Percentiles rank a stretch among this genome's conserved stretches.
phyloP scores from a whole-genome alignment of 2,888 invertebrate genomes.

The Cephus rjabovi region DNA sequence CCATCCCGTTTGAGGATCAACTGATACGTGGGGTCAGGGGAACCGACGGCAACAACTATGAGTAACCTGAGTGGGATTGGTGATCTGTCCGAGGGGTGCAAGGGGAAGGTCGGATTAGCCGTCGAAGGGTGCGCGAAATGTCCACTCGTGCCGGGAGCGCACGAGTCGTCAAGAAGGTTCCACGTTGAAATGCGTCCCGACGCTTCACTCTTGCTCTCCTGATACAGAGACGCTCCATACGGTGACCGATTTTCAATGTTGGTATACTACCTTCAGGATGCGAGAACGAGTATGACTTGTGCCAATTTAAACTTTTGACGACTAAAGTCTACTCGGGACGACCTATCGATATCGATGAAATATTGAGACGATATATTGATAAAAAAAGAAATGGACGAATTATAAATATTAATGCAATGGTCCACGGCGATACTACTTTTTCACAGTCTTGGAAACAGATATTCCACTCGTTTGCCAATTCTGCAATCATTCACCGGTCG shows the following conservation, averaged over 20 bases:
- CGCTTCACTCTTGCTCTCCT: conserved; percentile 43
- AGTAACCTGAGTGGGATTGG: neutral
- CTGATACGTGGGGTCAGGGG: neutral
- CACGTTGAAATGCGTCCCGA: conserved; percentile 23
- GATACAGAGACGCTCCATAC: conserved; percentile 35
- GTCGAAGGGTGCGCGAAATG: conserved; percentile 50
- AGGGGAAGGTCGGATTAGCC: conserved; percentile 22
- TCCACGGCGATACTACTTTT: too few relatives aligned
- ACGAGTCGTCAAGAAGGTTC: conserved; percentile 28
- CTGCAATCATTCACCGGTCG: too few relatives aligned
- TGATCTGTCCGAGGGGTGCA: neutral
- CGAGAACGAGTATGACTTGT: neutral
- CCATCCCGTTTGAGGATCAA: conserved; percentile 2
- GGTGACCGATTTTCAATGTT: conserved; percentile 35
- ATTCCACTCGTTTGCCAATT: too few relatives aligned
- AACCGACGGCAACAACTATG: neutral
- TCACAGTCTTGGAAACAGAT: too few relatives aligned
- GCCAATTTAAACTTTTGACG: neutral
- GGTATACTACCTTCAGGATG: neutral
- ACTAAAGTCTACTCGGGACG: neutral
- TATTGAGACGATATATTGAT: too few relatives aligned
- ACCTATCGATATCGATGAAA: neutral
- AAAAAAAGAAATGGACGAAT: too few relatives aligned
- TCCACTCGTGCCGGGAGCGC: conserved; percentile 66
- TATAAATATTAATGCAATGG: too few relatives aligned